These are phyloP conservation scores for Dendrolimus pini DNA, from an alignment of 2,888 invertebrate genomes.

Conservation along the genomic window DNA sequence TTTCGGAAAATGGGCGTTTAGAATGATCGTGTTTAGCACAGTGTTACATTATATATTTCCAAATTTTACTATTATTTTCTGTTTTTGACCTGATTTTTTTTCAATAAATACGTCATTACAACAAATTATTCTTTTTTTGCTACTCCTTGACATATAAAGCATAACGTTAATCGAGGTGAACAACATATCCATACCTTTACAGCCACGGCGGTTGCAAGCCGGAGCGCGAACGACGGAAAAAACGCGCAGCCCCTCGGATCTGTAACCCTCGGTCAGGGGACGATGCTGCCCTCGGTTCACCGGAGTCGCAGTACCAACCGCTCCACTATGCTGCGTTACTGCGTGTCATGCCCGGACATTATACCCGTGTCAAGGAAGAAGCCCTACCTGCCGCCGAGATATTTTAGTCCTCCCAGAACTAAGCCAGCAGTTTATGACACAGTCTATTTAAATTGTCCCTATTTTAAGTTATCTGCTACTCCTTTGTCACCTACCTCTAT, in stretches of 20 bases:
- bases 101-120: slow-evolving; percentile 1
- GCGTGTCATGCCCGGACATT: slow-evolving; percentile 39
- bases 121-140: slow-evolving; percentile 3
- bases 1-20: slow-evolving; percentile 4
- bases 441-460: not conserved
- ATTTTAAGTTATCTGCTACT: too few relatives aligned
- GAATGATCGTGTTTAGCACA: slow-evolving; percentile 7
- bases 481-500: too few relatives aligned
- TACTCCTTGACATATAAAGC: slow-evolving; percentile 9
- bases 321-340: slow-evolving; percentile 21
- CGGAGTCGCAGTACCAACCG: slow-evolving; percentile 15
- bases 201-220: slow-evolving; percentile 43
- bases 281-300: slow-evolving; percentile 21
- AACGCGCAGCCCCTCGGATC: slow-evolving; percentile 21
- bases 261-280: slow-evolving; percentile 27
- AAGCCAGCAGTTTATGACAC: slow-evolving; percentile 14
- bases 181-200: slow-evolving; percentile 54
- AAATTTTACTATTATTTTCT: not conserved
- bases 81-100: not conserved
- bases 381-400: slow-evolving; percentile 14
- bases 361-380: slow-evolving; percentile 16
- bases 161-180: slow-evolving; percentile 42
- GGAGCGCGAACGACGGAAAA: slow-evolving; percentile 31
- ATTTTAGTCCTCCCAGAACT: slow-evolving; percentile 22
- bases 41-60: not conserved